phyloP scores from a whole-genome alignment of 2,113 vertebrate genomes.

The Rhabdornis inornatus region DNA sequence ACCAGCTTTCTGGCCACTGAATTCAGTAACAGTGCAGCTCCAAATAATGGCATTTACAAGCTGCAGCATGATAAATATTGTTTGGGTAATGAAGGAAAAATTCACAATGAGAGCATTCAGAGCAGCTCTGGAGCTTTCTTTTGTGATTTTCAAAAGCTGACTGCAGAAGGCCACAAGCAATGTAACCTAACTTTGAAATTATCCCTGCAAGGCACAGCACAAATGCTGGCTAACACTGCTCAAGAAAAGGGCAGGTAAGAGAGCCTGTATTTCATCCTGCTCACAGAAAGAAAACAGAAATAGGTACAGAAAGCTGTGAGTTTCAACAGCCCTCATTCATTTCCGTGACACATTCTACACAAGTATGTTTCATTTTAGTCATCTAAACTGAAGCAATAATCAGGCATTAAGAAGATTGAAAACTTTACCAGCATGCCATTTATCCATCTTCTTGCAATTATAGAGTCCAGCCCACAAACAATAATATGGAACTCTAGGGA shows the following conservation, averaged over 20 bases:
- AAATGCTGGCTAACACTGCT: not conserved
- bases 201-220: not conserved
- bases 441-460: constrained; percentile 94
- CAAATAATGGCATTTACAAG: not conserved
- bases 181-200: not conserved
- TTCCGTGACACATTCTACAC: not conserved
- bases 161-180: not conserved
- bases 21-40: not conserved
- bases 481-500: constrained; percentile 92
- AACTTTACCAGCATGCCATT: constrained; percentile 91
- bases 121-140: not conserved
- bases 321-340: not conserved
- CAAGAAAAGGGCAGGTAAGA: not conserved
- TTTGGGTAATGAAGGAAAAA: not conserved
- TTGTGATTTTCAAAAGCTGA: not conserved
- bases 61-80: not conserved
- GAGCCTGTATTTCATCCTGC: not conserved
- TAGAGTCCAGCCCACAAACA: constrained; percentile 94
- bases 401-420: not conserved
- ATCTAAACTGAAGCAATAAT: not conserved
- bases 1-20: not conserved
- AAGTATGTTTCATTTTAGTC: not conserved
- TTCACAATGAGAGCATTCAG: not conserved
- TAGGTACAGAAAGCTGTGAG: not conserved
- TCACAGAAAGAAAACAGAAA: not conserved